phyloP scores from a whole-genome alignment of 2,797 vertebrate species.

The Clamator glandarius region DNA sequence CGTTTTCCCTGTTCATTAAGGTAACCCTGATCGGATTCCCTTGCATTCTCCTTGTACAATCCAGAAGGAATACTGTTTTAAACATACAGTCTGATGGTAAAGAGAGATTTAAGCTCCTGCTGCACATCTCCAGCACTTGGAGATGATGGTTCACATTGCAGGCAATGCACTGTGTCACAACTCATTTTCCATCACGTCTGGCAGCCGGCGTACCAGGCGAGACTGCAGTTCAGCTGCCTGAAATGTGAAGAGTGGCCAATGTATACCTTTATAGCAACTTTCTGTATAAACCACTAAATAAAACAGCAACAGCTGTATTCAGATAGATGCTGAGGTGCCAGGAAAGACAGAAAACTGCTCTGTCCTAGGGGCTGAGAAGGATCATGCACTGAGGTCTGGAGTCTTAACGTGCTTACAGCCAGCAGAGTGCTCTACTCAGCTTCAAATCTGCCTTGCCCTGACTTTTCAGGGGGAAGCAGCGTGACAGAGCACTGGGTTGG shows the following conservation, averaged over 20 bases:
- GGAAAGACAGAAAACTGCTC: not conserved
- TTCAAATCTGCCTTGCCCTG: not conserved
- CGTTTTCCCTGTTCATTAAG: not conserved
- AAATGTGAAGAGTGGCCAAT: not conserved
- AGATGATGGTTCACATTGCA: rapidly evolving
- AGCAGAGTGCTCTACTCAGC: not conserved
- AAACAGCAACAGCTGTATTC: not conserved
- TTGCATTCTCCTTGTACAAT: not conserved
- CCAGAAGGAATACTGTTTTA: not conserved
- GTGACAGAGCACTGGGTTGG: not conserved
- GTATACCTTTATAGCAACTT: not conserved
- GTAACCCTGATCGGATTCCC: not conserved
- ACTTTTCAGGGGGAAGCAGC: not conserved
- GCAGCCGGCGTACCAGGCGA: not conserved
- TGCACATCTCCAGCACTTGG: rapidly evolving
- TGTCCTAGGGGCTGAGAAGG: not conserved
- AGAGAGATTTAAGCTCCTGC: not conserved
- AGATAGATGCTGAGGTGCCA: not conserved
- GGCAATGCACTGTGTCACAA: rapidly evolving
- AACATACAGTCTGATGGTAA: not conserved
- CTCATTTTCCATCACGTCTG: rapidly evolving
- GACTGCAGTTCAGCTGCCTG: not conserved
- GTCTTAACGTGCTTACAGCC: too few species aligned
- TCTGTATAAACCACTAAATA: not conserved
- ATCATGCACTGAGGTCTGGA: not conserved